Conservation (phyloP, 2,797 vertebrate genomes). For the Oryzias sinensis region DNA sequence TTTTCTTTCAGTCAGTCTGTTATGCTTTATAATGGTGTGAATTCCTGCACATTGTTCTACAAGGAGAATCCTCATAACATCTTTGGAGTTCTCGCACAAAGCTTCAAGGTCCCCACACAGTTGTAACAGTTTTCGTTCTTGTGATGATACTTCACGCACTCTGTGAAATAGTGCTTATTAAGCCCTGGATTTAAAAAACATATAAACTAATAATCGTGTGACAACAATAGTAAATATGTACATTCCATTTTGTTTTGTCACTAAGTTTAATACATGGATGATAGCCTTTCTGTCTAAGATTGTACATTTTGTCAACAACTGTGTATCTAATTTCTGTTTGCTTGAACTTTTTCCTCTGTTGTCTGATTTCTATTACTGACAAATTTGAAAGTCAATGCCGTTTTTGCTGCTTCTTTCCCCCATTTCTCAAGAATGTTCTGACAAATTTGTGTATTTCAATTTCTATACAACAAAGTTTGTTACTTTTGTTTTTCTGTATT, state of each 20-base stretch:
- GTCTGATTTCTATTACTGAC: background rate
- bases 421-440: background rate
- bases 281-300: background rate
- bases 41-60: conserved; percentile 22
- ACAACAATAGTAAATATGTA: no score
- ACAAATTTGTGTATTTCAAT: conserved; percentile 3
- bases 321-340: conserved; percentile 5
- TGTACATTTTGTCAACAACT: no score
- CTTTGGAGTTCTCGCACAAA: conserved; percentile 23
- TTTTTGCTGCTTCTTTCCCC: conserved; percentile 6
- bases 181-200: background rate
- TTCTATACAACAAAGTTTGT: background rate
- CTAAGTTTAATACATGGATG: background rate
- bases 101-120: conserved; percentile 21
- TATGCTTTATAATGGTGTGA: conserved; percentile 24
- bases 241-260: no score
- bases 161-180: conserved; percentile 38
- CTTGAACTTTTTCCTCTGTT: conserved; percentile 6
- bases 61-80: conserved; percentile 21
- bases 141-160: conserved; percentile 21
- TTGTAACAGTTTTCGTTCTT: conserved; percentile 25
- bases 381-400: conserved; percentile 16
- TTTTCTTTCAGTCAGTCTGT: conserved; percentile 16
- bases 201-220: background rate
- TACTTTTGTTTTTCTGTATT: background rate